Evolutionary conservation across 2,113 vertebrate species (phyloP), one percentile per base, ranked within the genome.

Genomic region (Drymodes brunneopygia): DNA sequence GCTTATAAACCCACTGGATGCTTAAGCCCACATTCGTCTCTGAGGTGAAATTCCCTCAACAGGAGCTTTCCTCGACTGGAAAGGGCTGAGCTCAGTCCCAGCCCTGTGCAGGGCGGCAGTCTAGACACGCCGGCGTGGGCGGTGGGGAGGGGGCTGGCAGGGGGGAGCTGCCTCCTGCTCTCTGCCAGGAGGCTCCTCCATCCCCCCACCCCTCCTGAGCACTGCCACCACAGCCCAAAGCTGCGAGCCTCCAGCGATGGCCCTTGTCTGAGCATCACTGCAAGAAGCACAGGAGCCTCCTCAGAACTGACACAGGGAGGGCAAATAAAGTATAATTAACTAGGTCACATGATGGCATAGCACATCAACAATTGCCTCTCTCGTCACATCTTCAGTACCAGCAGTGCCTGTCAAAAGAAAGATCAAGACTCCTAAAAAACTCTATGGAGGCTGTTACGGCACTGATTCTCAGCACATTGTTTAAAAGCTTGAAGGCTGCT

Each of bases 241-340:
- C 25, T 11, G 33, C 1, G 0, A 12, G 40, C 16, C 42, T 40
- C 25, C 61, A 7, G 12, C 2, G 8, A 27, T 1, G 48, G 51
- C 23, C 50, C 24, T 15, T 7, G 5, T 18, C 66, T 14, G 23
- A 50, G 65, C 0, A 15, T 17, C 33, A 9, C 31, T 11, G 1
- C 20, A 12, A 31, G 57, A 36, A 85, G 44, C 18, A 18, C 0
- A 0, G 6, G 15, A 69, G 8, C 42, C 47, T 75, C 29, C 47
- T 73, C 36, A 14, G 58, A 80, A 60, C 0, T 38, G 29, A 33
- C 27, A 4, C 0, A 0, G 36, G 20, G 22, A 60, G 38, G 12
- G 24, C 0, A 0, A 65, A 65, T 8, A 27, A 66, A 66, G 18
- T 10, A 2, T 11, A 27, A 45, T 33, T 33, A 31, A 35, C 27